Conservation (phyloP, 53 echinoderm and acorn worm species). For the Temnopleurus reevesii region DNA sequence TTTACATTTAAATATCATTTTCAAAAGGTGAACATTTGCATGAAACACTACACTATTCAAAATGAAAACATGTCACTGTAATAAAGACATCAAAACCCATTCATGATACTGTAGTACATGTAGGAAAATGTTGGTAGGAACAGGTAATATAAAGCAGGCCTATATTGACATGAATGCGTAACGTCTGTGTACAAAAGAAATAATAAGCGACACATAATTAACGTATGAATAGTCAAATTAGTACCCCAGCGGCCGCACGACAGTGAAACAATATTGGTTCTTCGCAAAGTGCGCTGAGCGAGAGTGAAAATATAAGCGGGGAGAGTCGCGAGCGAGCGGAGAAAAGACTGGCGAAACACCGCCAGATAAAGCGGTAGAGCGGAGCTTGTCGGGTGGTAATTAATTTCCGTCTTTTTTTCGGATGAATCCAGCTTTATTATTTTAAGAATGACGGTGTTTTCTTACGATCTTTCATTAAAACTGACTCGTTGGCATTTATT, state of each 20-base stretch:
- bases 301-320: not conserved
- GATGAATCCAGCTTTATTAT: not conserved
- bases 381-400: not conserved
- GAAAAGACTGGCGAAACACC: not conserved
- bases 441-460: not conserved
- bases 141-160: not conserved
- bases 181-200: slow-evolving; percentile 20
- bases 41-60: too few relatives aligned
- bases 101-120: not conserved
- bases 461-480: not conserved
- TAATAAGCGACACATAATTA: slow-evolving; percentile 36
- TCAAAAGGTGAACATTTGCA: too few relatives aligned
- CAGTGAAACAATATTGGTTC: not conserved
- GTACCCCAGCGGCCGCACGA: not conserved
- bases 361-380: not conserved
- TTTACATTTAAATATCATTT: too few relatives aligned
- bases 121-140: not conserved
- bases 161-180: slow-evolving; percentile 37
- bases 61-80: too few relatives aligned
- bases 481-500: not conserved
- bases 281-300: not conserved
- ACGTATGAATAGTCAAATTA: slow-evolving; percentile 60
- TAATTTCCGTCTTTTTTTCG: slow-evolving; percentile 2
- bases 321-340: not conserved
- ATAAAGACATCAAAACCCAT: too few relatives aligned